phyloP scores from a whole-genome alignment of 1,140 invertebrate species.

The Anadara kagoshimensis region DNA sequence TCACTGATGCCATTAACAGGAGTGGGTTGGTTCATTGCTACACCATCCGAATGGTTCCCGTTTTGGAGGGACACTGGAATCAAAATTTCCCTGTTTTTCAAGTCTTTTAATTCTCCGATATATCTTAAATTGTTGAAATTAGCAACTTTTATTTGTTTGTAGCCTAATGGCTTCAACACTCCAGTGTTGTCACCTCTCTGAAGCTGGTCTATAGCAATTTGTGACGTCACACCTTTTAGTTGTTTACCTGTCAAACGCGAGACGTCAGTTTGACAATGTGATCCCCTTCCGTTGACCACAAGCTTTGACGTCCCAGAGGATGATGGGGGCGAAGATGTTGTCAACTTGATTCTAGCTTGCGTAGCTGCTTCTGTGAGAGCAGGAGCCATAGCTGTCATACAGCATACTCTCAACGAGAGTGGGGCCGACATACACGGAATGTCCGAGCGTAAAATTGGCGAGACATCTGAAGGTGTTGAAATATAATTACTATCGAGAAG shows the following conservation, averaged over 20 bases:
- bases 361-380: slow-evolving; percentile 67
- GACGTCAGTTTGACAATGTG: slow-evolving; percentile 2
- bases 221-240: slow-evolving; percentile 15
- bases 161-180: slow-evolving; percentile 20
- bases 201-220: slow-evolving; percentile 14
- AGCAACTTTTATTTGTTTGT: slow-evolving; percentile 27
- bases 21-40: slow-evolving; percentile 47
- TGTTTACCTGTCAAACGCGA: not conserved
- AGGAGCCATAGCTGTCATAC: slow-evolving; percentile 70
- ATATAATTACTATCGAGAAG: slow-evolving; percentile 2
- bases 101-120: not conserved
- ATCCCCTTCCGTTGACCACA: not conserved
- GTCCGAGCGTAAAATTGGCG: not conserved
- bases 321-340: slow-evolving; percentile 46
- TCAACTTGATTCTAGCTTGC: slow-evolving; percentile 59
- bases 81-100: not conserved
- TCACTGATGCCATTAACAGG: slow-evolving; percentile 21
- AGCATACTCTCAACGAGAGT: slow-evolving; percentile 69
- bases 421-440: slow-evolving; percentile 56
- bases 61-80: not conserved
- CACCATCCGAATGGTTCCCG: slow-evolving; percentile 15
- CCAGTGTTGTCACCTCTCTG: slow-evolving; percentile 14
- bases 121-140: slow-evolving; percentile 13
- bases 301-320: slow-evolving; percentile 20
- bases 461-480: slow-evolving; percentile 5